Base-by-base conservation (phyloP, 1,140 invertebrate species). In the Ruditapes philippinarum region DNA sequence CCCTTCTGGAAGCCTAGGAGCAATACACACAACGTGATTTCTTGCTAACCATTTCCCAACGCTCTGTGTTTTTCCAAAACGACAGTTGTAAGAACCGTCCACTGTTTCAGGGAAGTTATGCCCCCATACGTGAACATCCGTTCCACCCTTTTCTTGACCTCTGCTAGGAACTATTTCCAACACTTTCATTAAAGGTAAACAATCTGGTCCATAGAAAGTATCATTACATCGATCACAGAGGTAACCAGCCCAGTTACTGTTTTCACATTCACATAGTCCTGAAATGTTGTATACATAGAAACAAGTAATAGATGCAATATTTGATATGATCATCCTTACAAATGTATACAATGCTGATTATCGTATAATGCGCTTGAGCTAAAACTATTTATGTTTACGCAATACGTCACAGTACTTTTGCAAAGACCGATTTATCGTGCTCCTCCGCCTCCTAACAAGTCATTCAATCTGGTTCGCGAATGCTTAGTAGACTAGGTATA, bases 191-290 rank as follows among this genome's bases (percentile, higher is more conserved):
- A 91, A 80, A 4, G 92, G 91, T 19, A 91, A 73, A 73, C 92
- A 93, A 22, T 84, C 51, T 17, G 87, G 83, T 3, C 91, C 92
- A 42, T 91, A 93, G 54, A 90, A 92, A 31, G 89, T 89, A 51
- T 91, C 74, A 81, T 74, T 91, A 57, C 92, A 93, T 57, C 65
- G 57, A 33, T 93, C 85, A 60, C 92, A 93, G 9, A 92, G 51
- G 22, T 88, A 76, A 25, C 92, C 92, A 11, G 78, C 38, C 90
- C 90, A 93, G 85, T 92, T 92, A 22, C 70, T 17, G 40, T 40
- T 49, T 60, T 49, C 40, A 62, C 92, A 92, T 28, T 49, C 73
- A 82, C 92, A 92, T 28, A 54, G 38, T 22, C 91, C 91, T 92
- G 25, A 19, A 40, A 25, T 78, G 57, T 57, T n/a, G n/a, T n/a